Conservation (phyloP, 2,797 vertebrate genomes). For the Amphiprion clarkii region DNA sequence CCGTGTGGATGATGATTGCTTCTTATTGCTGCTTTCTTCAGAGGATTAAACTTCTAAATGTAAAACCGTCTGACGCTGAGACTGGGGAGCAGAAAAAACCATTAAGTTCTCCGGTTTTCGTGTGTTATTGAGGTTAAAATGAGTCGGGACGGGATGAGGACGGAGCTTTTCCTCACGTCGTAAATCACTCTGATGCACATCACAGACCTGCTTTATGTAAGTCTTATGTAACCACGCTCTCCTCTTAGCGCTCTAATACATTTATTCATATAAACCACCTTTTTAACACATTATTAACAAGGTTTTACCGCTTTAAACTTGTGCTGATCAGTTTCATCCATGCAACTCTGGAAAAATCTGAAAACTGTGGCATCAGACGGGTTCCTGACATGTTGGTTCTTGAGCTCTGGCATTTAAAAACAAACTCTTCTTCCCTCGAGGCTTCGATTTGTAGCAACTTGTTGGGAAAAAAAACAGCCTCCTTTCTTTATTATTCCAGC, state of each 20-base stretch:
- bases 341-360: constrained; percentile 55
- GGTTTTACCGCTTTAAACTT: constrained; percentile 14
- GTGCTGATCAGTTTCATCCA: constrained; percentile 32
- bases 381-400: constrained; percentile 43
- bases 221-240: constrained; percentile 43
- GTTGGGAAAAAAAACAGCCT: constrained; percentile 17
- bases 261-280: neutral
- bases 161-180: constrained; percentile 29
- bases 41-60: no score
- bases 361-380: constrained; percentile 2
- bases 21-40: no score
- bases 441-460: neutral
- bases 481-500: constrained; percentile 17
- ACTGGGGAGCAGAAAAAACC: neutral
- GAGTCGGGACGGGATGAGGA: constrained; percentile 27
- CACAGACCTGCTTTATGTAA: constrained; percentile 58
- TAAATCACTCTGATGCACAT: constrained; percentile 56
- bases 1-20: no score
- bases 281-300: neutral
- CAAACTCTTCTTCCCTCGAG: neutral
- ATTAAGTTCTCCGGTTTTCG: constrained; percentile 27
- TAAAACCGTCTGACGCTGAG: no score
- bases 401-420: constrained; percentile 35
- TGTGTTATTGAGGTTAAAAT: constrained; percentile 25
- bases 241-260: neutral